Percentiles rank a stretch among this genome's conserved stretches.
phyloP scores from a whole-genome alignment of 1,140 invertebrate species.

The Drosophila sp. region DNA sequence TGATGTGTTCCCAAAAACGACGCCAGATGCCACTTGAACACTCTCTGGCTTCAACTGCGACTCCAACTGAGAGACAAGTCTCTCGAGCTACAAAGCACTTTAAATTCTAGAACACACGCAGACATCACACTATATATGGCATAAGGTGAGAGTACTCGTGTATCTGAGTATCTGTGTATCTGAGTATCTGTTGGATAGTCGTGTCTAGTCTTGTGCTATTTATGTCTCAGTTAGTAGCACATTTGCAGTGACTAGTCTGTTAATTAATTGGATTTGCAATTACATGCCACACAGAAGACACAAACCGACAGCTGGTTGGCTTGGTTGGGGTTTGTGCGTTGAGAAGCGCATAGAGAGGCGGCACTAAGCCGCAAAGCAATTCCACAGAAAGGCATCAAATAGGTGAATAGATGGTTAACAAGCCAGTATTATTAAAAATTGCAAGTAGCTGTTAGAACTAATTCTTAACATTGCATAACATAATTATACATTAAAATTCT shows the following conservation, averaged over 20 bases:
- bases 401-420: slow-evolving; percentile 5
- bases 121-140: slow-evolving; percentile 27
- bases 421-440: no score
- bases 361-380: slow-evolving; percentile 34
- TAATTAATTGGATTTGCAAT: slow-evolving; percentile 83
- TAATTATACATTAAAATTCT: no score
- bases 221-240: slow-evolving; percentile 80
- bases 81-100: slow-evolving; percentile 47
- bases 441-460: no score
- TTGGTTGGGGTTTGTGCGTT: not conserved
- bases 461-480: no score
- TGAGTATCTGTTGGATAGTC: slow-evolving; percentile 32
- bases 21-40: slow-evolving; percentile 32
- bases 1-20: slow-evolving; percentile 37
- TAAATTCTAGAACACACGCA: slow-evolving; percentile 54
- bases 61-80: slow-evolving; percentile 5
- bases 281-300: slow-evolving; percentile 55
- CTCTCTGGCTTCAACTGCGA: not conserved
- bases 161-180: slow-evolving; percentile 7
- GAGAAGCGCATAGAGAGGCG: slow-evolving; percentile 43
- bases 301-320: slow-evolving; percentile 15
- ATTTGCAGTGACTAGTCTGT: slow-evolving; percentile 77
- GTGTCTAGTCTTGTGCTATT: slow-evolving; percentile 71
- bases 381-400: slow-evolving; percentile 1
- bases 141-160: not conserved